phyloP scores from a whole-genome alignment of 2,797 vertebrate genomes.

The Thaleichthys pacificus region DNA sequence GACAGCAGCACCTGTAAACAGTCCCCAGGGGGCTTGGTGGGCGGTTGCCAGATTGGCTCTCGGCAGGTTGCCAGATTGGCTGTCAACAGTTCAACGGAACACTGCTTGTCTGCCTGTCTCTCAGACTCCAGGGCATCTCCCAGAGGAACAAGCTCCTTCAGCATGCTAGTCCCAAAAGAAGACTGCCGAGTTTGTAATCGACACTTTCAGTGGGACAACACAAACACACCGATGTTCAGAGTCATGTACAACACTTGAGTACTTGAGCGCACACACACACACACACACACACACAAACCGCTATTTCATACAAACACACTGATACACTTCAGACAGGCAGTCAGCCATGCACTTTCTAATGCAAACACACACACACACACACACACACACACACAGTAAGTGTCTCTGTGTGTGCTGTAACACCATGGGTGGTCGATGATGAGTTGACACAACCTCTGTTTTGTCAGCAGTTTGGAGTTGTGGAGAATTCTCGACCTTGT shows the following conservation, averaged over 20 bases:
- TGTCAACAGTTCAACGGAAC: conserved; percentile 58
- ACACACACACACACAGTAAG: not conserved
- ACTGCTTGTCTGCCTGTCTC: conserved; percentile 39
- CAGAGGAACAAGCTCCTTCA: conserved; percentile 28
- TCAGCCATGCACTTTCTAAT: not conserved
- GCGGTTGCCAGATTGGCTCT: conserved; percentile 40
- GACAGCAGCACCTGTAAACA: conserved; percentile 45
- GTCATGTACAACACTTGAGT: not conserved
- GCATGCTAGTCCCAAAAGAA: conserved; percentile 43
- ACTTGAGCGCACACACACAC: not conserved
- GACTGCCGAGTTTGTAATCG: conserved; percentile 10
- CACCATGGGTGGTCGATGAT: not conserved
- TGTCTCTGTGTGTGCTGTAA: not conserved
- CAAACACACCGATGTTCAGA: not conserved
- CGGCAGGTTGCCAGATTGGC: conserved; percentile 30
- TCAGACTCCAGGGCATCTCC: conserved; percentile 34
- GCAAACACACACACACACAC: no score
- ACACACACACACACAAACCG: conserved; percentile 3
- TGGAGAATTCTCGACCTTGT: conserved; percentile 8
- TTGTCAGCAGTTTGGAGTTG: conserved; percentile 27
- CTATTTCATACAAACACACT: not conserved
- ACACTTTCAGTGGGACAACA: not conserved
- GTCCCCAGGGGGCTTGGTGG: conserved; percentile 44
- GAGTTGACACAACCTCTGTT: conserved; percentile 25
- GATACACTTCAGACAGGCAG: not conserved